phyloP scores from a whole-genome alignment of 30 jellyfish, hydroid and myxozoan genomes.

The Mastigias papua region DNA sequence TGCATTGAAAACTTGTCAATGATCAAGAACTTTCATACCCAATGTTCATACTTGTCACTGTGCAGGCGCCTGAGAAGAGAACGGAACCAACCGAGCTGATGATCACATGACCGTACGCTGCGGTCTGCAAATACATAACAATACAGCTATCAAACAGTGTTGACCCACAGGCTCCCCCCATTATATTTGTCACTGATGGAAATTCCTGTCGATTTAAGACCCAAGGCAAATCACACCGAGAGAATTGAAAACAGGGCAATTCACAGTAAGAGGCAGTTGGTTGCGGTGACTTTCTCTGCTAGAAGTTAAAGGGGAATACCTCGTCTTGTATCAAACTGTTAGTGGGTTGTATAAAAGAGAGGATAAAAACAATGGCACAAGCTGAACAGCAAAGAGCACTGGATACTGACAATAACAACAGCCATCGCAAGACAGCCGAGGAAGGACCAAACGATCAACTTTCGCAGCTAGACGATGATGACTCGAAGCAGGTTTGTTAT shows the following conservation, averaged over 20 bases:
- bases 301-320: conserved; percentile 84
- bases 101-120: conserved; percentile 37
- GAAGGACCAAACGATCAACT: not conserved
- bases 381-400: conserved; percentile 6
- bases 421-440: not conserved
- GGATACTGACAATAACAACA: not conserved
- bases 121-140: conserved; percentile 15
- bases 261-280: conserved; percentile 72
- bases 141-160: conserved; percentile 35
- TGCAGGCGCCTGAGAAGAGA: conserved; percentile 8
- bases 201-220: conserved; percentile 55
- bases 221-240: conserved; percentile 75
- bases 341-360: conserved; percentile 67
- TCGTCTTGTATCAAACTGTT: conserved; percentile 65
- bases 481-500: not conserved
- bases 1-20: conserved; percentile 1
- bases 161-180: conserved; percentile 84
- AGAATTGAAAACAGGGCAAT: conserved; percentile 68
- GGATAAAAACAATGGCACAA: conserved; percentile 43
- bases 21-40: conserved; percentile 6
- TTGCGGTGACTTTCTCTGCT: conserved; percentile 73
- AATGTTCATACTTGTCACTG: not conserved
- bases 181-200: conserved; percentile 41
- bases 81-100: conserved; percentile 44
- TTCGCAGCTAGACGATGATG: not conserved